phyloP scores from a whole-genome alignment of 1,140 invertebrate species.

The Bombus confusus region DNA sequence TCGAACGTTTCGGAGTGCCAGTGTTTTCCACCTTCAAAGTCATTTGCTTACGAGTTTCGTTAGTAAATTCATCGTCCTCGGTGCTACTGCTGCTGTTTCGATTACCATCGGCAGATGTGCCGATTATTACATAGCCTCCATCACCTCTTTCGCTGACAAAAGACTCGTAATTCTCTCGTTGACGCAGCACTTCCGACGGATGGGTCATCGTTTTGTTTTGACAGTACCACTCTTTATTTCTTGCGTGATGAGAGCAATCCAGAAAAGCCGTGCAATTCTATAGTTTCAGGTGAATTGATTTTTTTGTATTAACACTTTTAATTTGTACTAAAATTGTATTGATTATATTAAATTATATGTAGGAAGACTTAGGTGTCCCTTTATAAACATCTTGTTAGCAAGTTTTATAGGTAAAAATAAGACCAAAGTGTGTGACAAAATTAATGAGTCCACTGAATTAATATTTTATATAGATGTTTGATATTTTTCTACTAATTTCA shows the following conservation, averaged over 20 bases:
- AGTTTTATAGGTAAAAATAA: too few relatives aligned
- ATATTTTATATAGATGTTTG: too few relatives aligned
- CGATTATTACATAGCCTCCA: slow-evolving; percentile 23
- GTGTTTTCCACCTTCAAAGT: slow-evolving; percentile 16
- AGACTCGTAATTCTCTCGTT: slow-evolving; percentile 8
- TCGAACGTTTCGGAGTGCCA: not conserved
- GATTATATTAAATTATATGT: too few relatives aligned
- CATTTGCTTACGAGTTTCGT: not conserved
- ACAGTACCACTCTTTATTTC: slow-evolving; percentile 56
- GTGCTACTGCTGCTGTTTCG: not conserved
- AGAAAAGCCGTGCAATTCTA: slow-evolving; percentile 56
- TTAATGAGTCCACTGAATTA: too few relatives aligned
- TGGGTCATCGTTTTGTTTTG: slow-evolving; percentile 26
- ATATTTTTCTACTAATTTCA: too few relatives aligned
- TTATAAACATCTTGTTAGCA: too few relatives aligned
- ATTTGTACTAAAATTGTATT: too few relatives aligned
- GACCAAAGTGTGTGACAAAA: too few relatives aligned
- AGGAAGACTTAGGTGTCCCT: too few relatives aligned
- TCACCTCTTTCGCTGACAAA: slow-evolving; percentile 7
- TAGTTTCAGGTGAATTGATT: not conserved
- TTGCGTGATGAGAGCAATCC: slow-evolving; percentile 50
- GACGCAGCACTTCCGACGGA: slow-evolving; percentile 28
- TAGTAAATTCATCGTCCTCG: not conserved
- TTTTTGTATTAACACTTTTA: not conserved
- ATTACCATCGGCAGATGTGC: not conserved